These are phyloP conservation scores for Tachystola acroxantha DNA, from an alignment of 2,888 invertebrate species.

Conservation along the genomic window DNA sequence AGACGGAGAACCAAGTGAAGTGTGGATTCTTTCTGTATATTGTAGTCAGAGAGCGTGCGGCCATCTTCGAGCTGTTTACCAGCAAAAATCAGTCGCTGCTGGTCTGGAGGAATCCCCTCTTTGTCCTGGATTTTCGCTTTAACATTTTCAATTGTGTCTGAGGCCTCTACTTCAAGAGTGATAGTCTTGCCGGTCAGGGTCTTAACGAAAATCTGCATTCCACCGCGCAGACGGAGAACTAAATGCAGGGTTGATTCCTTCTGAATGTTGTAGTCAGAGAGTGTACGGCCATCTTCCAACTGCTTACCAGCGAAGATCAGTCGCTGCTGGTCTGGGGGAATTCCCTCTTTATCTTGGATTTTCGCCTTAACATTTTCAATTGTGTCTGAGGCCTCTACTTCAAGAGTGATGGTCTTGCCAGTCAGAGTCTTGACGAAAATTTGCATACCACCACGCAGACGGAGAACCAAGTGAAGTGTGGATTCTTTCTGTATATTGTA, in stretches of 20 bases:
- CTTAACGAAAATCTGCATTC: conserved; percentile 35
- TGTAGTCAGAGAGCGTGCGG: conserved; percentile 36
- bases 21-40: conserved; percentile 46
- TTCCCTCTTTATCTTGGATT: conserved; percentile 21
- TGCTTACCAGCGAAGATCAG: conserved; percentile 39
- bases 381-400: conserved; percentile 10
- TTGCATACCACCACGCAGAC: conserved; percentile 12
- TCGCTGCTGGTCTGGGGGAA: conserved; percentile 36
- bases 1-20: conserved; percentile 33
- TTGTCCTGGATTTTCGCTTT: conserved; percentile 42
- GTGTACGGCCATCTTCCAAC: conserved; percentile 25
- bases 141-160: conserved; percentile 41
- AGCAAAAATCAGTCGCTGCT: conserved; percentile 36
- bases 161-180: conserved; percentile 33
- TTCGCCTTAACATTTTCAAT: conserved; percentile 12
- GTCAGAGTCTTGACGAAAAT: conserved; percentile 12
- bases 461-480: conserved; percentile 15
- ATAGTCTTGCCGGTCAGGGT: conserved; percentile 33
- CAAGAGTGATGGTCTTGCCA: conserved; percentile 11
- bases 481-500: conserved; percentile 21
- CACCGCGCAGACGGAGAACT: conserved; percentile 29
- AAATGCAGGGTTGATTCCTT: conserved; percentile 33
- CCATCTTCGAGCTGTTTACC: conserved; percentile 46
- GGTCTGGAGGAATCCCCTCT: conserved; percentile 41
- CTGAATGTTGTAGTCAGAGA: conserved; percentile 34